Conservation (phyloP, 2,113 vertebrate species). For the Pimephales promelas region DNA sequence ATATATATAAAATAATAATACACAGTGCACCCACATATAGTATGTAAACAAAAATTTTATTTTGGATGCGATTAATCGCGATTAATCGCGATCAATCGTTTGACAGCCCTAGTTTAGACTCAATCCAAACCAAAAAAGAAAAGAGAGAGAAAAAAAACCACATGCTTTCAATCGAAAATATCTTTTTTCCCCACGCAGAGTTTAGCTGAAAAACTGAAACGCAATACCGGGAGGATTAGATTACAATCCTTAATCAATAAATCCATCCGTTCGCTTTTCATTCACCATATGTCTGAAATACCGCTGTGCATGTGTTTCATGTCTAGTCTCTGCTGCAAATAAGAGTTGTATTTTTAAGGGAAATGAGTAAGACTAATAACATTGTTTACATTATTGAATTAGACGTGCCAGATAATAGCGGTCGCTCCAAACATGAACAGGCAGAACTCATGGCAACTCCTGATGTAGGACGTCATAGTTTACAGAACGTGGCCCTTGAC, state of each 20-base stretch:
- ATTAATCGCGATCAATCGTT: too few relatives aligned
- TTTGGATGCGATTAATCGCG: too few relatives aligned
- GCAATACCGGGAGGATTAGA: neutral
- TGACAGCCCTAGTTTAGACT: too few relatives aligned
- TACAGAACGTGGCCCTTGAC: slow-evolving; percentile 11
- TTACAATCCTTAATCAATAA: slow-evolving; percentile 7
- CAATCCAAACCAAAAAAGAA: neutral
- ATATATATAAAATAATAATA: too few relatives aligned
- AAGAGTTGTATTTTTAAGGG: neutral
- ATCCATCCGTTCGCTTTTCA: neutral
- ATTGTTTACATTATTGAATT: slow-evolving; percentile 3
- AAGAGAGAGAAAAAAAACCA: neutral
- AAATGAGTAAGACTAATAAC: neutral
- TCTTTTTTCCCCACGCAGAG: too few relatives aligned
- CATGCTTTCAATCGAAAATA: slow-evolving; percentile 1
- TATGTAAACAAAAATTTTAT: too few relatives aligned
- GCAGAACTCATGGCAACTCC: neutral
- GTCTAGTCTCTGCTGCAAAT: neutral
- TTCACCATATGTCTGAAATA: neutral
- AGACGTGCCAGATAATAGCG: neutral
- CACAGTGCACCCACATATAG: too few relatives aligned
- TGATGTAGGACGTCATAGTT: neutral
- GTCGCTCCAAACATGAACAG: slow-evolving; percentile 13
- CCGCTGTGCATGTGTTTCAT: neutral
- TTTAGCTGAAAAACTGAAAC: neutral